Conservation (phyloP, 2,113 vertebrate species). For the Eudyptes chrysolophus region DNA sequence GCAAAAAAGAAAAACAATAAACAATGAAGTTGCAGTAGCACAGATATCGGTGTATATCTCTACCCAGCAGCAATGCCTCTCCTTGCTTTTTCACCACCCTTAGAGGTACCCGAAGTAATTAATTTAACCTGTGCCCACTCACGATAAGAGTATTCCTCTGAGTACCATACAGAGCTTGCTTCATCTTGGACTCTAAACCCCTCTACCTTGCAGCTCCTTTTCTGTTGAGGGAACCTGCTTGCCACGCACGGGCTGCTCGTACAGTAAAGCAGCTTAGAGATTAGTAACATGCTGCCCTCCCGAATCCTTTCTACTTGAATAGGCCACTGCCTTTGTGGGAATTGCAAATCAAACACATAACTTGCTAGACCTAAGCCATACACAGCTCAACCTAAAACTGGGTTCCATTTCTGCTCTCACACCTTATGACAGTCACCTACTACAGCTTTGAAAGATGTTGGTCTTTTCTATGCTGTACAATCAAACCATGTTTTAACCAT, state of each 20-base stretch:
- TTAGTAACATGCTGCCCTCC: background rate
- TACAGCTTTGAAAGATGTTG: background rate
- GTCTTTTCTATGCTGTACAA: background rate
- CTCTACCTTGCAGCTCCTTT: background rate
- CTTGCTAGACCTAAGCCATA: background rate
- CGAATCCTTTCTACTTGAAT: background rate
- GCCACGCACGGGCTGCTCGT: background rate
- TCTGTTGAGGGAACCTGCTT: background rate
- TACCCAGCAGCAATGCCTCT: background rate
- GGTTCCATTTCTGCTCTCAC: background rate
- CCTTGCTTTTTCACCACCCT: background rate
- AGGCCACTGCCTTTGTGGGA: background rate
- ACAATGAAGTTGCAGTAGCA: background rate
- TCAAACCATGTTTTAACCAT: background rate
- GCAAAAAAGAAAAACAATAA: background rate
- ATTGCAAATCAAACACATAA: background rate
- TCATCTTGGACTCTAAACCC: background rate
- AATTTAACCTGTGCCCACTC: background rate
- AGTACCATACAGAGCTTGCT: background rate
- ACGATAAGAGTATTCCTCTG: background rate
- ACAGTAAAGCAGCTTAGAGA: background rate
- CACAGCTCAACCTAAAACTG: background rate
- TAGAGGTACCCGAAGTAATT: background rate
- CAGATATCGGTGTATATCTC: background rate
- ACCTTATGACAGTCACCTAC: background rate